These are phyloP conservation scores for Tiaroga cobitis DNA, from an alignment of 2,797 vertebrate genomes.

Conservation along the genomic window DNA sequence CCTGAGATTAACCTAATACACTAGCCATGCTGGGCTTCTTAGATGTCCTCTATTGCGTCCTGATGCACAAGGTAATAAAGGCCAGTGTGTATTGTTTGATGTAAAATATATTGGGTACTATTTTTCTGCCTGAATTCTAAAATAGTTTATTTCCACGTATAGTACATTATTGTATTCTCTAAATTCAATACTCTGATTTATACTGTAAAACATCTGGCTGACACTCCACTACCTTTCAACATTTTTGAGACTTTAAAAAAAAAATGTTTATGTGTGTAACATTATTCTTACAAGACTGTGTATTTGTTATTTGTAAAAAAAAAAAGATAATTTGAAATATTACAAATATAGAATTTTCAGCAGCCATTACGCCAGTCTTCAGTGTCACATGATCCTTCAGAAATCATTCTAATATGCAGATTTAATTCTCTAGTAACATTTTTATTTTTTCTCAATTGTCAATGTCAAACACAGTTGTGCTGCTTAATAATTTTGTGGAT, in stretches of 20 bases:
- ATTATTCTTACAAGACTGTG: neutral
- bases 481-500: neutral
- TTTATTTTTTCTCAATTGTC: neutral
- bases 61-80: constrained; percentile 78
- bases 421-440: too few relatives aligned
- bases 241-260: neutral
- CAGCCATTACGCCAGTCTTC: neutral
- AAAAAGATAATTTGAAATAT: neutral
- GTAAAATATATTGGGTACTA: neutral
- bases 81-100: neutral
- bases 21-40: constrained; percentile 78
- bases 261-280: neutral
- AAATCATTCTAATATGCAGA: neutral
- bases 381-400: neutral
- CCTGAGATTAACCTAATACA: constrained; percentile 41
- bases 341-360: neutral
- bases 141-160: neutral
- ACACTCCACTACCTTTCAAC: neutral
- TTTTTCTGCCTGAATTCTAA: neutral
- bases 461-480: neutral
- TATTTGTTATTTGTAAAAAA: neutral
- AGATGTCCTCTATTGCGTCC: constrained; percentile 77
- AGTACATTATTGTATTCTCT: neutral
- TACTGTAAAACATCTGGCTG: neutral
- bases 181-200: neutral